phyloP scores from a whole-genome alignment of 2,888 invertebrate genomes.

The Dicyrtomina minuta region DNA sequence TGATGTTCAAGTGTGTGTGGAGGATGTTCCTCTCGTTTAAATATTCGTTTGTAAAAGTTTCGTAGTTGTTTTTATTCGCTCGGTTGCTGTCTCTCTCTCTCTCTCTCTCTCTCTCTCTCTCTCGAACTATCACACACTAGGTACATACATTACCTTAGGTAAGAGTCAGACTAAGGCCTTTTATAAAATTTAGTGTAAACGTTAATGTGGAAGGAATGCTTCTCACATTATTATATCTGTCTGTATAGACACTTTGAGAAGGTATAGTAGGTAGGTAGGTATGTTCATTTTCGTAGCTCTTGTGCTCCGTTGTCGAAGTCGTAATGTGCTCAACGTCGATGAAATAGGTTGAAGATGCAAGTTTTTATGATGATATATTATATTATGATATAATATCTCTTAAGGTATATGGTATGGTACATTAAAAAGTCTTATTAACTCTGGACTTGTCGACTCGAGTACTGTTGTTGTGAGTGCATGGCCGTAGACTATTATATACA shows the following conservation, averaged over 20 bases:
- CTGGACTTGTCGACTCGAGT: too few species aligned
- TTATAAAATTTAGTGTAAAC: neutral
- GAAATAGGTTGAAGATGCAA: conserved; percentile 20
- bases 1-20: too few species aligned
- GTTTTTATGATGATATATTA: neutral
- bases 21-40: too few species aligned
- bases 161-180: neutral
- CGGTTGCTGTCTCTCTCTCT: neutral
- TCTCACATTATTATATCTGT: conserved; percentile 2
- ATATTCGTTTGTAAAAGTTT: neutral
- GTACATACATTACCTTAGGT: neutral
- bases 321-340: conserved; percentile 10
- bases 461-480: too few species aligned
- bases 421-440: too few species aligned
- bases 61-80: neutral
- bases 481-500: too few species aligned
- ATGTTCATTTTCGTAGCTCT: too few species aligned
- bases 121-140: neutral
- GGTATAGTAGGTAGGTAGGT: too few species aligned
- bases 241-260: too few species aligned
- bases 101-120: neutral
- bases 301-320: too few species aligned
- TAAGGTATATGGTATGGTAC: too few species aligned
- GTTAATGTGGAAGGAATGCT: neutral
- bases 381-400: too few species aligned